phyloP scores from a whole-genome alignment of 2,113 vertebrate species.

The Acrocephalus kingi region DNA sequence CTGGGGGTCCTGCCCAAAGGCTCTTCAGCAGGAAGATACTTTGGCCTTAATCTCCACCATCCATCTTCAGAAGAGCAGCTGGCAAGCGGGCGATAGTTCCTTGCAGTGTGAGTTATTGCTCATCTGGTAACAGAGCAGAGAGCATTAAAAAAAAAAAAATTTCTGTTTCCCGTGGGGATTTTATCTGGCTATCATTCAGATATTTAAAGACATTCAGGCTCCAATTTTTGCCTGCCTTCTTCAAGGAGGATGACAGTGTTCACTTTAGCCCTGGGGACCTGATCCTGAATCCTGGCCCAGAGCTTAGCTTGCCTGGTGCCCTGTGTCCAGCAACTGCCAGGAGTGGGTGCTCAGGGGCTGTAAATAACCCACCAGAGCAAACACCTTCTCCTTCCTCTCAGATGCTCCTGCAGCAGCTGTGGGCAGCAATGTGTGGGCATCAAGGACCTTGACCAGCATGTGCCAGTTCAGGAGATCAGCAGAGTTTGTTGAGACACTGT shows the following conservation, averaged over 20 bases:
- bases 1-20: constrained; percentile 27
- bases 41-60: constrained; percentile 50
- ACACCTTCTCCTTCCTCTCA: background rate
- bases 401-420: background rate
- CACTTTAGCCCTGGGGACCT: background rate
- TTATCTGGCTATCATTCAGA: constrained; percentile 50
- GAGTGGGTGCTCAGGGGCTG: background rate
- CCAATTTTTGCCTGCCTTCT: background rate
- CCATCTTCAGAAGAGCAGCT: constrained; percentile 58
- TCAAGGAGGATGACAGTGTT: background rate
- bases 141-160: constrained; percentile 17
- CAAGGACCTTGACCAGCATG: background rate
- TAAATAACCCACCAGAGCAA: background rate
- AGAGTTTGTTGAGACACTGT: background rate
- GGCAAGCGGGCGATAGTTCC: constrained; percentile 54
- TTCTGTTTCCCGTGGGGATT: background rate
- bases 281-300: background rate
- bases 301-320: background rate
- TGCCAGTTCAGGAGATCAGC: background rate
- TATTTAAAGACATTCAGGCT: background rate
- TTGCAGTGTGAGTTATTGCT: constrained; percentile 66
- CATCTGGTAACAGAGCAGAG: constrained; percentile 26
- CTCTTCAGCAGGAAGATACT: constrained; percentile 6
- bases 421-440: background rate
- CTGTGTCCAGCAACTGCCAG: background rate